Conservation (phyloP, 1,140 invertebrate genomes). For the Dendrolimus punctatus region DNA sequence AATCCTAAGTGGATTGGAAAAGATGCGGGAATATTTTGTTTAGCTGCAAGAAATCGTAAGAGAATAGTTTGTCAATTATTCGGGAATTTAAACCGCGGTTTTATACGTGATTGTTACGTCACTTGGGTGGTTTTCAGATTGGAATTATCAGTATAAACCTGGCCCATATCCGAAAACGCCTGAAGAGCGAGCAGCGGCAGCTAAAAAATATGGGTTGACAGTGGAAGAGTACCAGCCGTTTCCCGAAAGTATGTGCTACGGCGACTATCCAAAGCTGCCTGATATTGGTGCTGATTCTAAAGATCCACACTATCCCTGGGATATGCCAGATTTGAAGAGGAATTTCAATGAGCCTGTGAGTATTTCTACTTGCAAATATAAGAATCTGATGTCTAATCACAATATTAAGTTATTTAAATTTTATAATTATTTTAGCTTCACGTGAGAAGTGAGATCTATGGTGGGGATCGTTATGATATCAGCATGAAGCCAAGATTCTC, state of each 20-base stretch:
- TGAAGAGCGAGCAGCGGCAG: constrained; percentile 82
- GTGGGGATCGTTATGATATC: constrained; percentile 76
- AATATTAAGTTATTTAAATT: not conserved
- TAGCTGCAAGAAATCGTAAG: constrained; percentile 56
- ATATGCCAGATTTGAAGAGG: constrained; percentile 82
- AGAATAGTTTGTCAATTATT: not conserved
- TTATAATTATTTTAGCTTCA: constrained; percentile 66
- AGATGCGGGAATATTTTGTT: constrained; percentile 40
- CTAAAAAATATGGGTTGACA: constrained; percentile 89
- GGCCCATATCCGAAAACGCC: constrained; percentile 84
- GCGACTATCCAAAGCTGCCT: constrained; percentile 93
- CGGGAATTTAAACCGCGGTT: not conserved
- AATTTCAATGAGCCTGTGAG: constrained; percentile 88
- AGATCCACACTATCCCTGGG: constrained; percentile 88
- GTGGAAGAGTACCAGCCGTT: constrained; percentile 89
- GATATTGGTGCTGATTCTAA: constrained; percentile 76
- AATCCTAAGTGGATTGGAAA: constrained; percentile 40
- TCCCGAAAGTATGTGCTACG: constrained; percentile 81
- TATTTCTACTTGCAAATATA: constrained; percentile 11
- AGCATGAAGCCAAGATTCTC: constrained; percentile 63
- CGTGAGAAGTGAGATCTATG: constrained; percentile 72
- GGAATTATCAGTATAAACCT: constrained; percentile 88
- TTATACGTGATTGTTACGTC: constrained; percentile 46
- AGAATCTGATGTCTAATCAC: not conserved
- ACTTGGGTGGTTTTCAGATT: constrained; percentile 64